phyloP scores from a whole-genome alignment of 2,113 vertebrate species.

The Epinephelus lanceolatus region DNA sequence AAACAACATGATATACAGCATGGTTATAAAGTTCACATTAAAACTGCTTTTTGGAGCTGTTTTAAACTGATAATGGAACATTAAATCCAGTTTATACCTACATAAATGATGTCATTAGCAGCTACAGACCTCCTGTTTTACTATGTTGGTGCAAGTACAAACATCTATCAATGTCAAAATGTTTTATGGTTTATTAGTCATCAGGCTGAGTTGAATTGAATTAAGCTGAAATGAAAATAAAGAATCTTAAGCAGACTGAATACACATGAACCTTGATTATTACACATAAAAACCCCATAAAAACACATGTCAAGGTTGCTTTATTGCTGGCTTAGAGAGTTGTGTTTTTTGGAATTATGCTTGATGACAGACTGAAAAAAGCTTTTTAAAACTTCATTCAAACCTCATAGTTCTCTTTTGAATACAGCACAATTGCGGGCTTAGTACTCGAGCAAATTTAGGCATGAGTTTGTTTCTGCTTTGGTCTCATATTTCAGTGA shows the following conservation, averaged over 20 bases:
- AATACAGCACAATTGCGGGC: neutral
- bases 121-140: neutral
- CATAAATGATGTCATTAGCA: neutral
- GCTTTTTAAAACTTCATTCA: neutral
- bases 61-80: neutral
- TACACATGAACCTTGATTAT: neutral
- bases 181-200: neutral
- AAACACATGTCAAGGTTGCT: conserved; percentile 3
- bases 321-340: neutral
- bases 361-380: conserved; percentile 1
- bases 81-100: neutral
- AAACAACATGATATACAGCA: neutral
- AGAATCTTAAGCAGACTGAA: neutral
- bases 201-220: neutral
- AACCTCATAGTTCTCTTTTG: neutral
- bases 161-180: conserved; percentile 8
- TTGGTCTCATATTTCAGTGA: conserved; percentile 22
- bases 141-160: no score
- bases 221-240: neutral
- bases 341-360: neutral
- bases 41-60: neutral
- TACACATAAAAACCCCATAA: neutral
- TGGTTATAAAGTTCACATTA: no score
- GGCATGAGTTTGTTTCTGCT: conserved; percentile 1
- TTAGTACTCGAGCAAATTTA: neutral